phyloP scores from a whole-genome alignment of 1,140 invertebrate genomes.

The Pseudomyrmex sp. region DNA sequence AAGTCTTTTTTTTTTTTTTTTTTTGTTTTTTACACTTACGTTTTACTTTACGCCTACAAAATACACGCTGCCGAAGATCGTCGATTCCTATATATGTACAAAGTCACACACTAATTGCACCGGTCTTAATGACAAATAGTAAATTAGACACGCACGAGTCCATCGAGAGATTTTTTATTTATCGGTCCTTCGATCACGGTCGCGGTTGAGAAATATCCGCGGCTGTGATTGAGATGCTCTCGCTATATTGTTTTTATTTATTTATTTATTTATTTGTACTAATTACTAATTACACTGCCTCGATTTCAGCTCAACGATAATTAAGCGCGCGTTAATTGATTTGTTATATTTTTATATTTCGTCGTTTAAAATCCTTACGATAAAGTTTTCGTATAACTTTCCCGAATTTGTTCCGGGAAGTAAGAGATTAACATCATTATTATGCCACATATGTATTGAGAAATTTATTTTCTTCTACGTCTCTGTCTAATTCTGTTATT shows the following conservation, averaged over 20 bases:
- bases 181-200: constrained; percentile 36
- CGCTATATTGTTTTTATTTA: constrained; percentile 12
- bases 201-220: no score
- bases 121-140: constrained; percentile 33
- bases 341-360: no score
- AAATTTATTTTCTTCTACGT: not conserved
- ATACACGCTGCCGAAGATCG: constrained; percentile 50
- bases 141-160: constrained; percentile 62
- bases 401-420: not conserved
- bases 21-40: constrained; percentile 47
- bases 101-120: constrained; percentile 21
- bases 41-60: constrained; percentile 36
- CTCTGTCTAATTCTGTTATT: constrained; percentile 1
- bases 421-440: not conserved
- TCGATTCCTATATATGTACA: constrained; percentile 56
- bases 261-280: constrained; percentile 1
- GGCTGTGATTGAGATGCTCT: constrained; percentile 37
- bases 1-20: not conserved
- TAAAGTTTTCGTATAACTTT: not conserved
- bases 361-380: no score
- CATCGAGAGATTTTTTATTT: constrained; percentile 48
- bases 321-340: no score
- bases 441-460: not conserved
- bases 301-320: not conserved
- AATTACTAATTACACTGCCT: constrained; percentile 1